These are phyloP conservation scores for Ornithoptera priamus DNA, from an alignment of 2,888 invertebrate genomes.

Conservation along the genomic window DNA sequence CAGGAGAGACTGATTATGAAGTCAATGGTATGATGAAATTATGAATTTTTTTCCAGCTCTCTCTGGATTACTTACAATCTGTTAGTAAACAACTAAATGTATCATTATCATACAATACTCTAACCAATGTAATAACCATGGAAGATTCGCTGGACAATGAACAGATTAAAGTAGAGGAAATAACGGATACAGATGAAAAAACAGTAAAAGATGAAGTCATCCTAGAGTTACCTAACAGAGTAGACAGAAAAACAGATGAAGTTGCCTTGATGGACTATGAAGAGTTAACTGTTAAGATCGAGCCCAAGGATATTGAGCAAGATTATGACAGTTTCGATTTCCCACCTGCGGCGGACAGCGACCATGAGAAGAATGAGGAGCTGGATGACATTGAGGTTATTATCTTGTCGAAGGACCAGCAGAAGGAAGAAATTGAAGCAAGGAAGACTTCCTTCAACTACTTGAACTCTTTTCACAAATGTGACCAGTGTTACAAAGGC, in stretches of 20 bases:
- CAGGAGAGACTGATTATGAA: too few species aligned
- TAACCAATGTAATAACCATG: neutral
- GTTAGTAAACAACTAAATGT: constrained; percentile 28
- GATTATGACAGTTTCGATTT: constrained; percentile 30
- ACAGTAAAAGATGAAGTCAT: constrained; percentile 4
- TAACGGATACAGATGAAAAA: constrained; percentile 9
- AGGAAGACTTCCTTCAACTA: constrained; percentile 56
- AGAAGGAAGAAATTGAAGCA: constrained; percentile 49
- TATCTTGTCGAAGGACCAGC: constrained; percentile 52
- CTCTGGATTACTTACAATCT: constrained; percentile 14
- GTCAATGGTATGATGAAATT: neutral
- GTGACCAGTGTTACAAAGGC: constrained; percentile 61
- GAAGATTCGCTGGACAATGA: neutral
- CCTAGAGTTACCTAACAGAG: neutral
- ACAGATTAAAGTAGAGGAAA: constrained; percentile 7
- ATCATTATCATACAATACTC: constrained; percentile 1
- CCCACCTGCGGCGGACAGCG: constrained; percentile 3
- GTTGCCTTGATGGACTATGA: constrained; percentile 18
- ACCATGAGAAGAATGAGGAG: constrained; percentile 27
- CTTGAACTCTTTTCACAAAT: constrained; percentile 57
- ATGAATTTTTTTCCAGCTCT: constrained; percentile 14
- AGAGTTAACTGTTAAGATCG: constrained; percentile 3
- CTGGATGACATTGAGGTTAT: constrained; percentile 46
- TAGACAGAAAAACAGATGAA: constrained; percentile 7
- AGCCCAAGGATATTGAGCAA: constrained; percentile 20